Conservation (phyloP, 1,140 invertebrate species). For the Nasonia longicornis region DNA sequence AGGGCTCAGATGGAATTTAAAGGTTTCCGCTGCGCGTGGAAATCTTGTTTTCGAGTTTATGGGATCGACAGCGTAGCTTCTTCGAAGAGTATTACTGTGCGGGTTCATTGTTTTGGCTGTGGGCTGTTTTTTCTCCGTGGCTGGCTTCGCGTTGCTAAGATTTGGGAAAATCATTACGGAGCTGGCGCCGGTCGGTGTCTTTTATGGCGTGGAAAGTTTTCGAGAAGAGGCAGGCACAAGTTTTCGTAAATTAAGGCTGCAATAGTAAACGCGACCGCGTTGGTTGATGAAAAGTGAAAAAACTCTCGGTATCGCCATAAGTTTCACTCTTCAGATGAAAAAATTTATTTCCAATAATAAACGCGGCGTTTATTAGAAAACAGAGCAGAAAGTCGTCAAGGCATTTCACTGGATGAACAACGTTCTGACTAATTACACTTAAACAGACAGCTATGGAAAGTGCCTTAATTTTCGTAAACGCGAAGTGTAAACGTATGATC, state of each 20-base stretch:
- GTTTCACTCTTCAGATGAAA: not conserved
- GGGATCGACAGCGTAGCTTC: not conserved
- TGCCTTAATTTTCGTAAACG: slow-evolving; percentile 22
- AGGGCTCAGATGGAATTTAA: not conserved
- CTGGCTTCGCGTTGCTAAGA: not conserved
- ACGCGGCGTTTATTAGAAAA: not conserved
- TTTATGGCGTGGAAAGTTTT: not conserved
- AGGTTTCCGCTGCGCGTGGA: not conserved
- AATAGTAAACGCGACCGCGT: too few relatives aligned
- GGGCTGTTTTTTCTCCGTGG: not conserved
- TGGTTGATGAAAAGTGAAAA: too few relatives aligned
- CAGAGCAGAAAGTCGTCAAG: not conserved
- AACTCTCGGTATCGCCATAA: too few relatives aligned
- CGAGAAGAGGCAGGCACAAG: not conserved
- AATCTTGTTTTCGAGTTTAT: not conserved
- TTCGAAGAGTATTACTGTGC: not conserved
- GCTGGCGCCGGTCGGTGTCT: too few relatives aligned
- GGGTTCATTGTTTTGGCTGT: not conserved
- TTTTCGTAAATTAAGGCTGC: too few relatives aligned
- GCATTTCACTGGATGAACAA: not conserved
- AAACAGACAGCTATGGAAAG: slow-evolving; percentile 6
- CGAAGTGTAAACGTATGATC: slow-evolving; percentile 9
- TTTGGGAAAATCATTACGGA: not conserved
- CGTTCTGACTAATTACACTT: not conserved
- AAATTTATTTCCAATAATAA: not conserved